phyloP scores from a whole-genome alignment of 2,113 vertebrate genomes.

The Formicarius rufipectus region DNA sequence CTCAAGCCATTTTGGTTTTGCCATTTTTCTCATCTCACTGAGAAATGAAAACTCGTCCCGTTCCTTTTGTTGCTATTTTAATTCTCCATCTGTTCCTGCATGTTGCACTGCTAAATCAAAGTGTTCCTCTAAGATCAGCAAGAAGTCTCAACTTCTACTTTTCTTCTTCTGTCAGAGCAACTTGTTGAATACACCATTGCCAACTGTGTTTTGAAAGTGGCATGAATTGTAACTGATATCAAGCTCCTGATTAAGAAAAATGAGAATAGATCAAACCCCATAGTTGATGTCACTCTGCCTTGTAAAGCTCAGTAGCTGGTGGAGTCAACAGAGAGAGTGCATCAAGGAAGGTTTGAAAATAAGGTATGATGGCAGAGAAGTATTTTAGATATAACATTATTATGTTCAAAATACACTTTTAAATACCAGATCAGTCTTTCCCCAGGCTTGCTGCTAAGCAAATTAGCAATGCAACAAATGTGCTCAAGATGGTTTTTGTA shows the following conservation, averaged over 20 bases:
- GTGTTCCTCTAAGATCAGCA: not conserved
- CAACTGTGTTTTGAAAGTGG: not conserved
- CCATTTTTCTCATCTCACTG: not conserved
- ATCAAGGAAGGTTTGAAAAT: not conserved
- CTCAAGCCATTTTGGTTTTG: not conserved
- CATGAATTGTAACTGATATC: not conserved
- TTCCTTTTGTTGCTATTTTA: not conserved
- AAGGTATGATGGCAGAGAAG: not conserved
- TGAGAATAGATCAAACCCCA: not conserved
- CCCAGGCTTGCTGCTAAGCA: not conserved
- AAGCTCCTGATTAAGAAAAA: not conserved
- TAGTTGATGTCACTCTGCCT: not conserved
- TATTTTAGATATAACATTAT: not conserved
- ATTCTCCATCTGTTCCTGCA: not conserved
- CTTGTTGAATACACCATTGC: not conserved
- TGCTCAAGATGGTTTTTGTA: not conserved
- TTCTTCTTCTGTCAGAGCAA: not conserved
- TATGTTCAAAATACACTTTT: not conserved
- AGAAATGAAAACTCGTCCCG: not conserved
- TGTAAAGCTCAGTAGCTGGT: not conserved
- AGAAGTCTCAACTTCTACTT: not conserved
- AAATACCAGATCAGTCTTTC: not conserved
- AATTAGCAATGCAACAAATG: not conserved
- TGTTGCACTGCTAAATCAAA: constrained; percentile 13
- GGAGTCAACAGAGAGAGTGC: not conserved